phyloP scores from a whole-genome alignment of 2,888 invertebrate genomes.

The Mythimna pallens region DNA sequence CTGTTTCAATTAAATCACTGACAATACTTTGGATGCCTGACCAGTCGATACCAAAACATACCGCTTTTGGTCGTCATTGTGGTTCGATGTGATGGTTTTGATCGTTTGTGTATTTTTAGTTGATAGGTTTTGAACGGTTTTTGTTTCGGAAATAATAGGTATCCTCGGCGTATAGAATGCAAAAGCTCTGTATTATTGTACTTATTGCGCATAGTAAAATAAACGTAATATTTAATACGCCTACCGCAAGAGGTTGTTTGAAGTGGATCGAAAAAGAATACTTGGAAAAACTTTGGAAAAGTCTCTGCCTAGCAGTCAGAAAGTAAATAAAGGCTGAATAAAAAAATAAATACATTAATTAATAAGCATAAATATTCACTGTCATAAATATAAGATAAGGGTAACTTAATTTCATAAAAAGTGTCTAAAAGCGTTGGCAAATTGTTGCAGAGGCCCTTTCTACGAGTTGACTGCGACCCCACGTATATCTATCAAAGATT shows the following conservation, averaged over 20 bases:
- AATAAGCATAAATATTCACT: no score
- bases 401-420: neutral
- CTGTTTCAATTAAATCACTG: conserved; percentile 91
- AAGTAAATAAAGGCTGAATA: no score
- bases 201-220: neutral
- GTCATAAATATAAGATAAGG: neutral
- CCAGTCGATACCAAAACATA: conserved; percentile 86
- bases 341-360: neutral
- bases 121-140: neutral
- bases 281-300: no score
- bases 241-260: no score
- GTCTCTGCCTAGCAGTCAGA: no score
- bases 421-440: no score
- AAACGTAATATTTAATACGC: no score
- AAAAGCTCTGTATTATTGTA: neutral
- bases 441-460: no score
- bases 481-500: no score
- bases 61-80: conserved; percentile 73
- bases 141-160: neutral
- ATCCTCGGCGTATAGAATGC: neutral
- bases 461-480: no score
- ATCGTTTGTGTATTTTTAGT: conserved; percentile 64
- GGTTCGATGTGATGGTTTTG: conserved; percentile 69
- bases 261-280: no score
- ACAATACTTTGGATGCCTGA: conserved; percentile 88